Percentiles rank a stretch among this genome's conserved stretches.
phyloP scores from a whole-genome alignment of 2,888 invertebrate genomes.

The Gari tellinella region DNA sequence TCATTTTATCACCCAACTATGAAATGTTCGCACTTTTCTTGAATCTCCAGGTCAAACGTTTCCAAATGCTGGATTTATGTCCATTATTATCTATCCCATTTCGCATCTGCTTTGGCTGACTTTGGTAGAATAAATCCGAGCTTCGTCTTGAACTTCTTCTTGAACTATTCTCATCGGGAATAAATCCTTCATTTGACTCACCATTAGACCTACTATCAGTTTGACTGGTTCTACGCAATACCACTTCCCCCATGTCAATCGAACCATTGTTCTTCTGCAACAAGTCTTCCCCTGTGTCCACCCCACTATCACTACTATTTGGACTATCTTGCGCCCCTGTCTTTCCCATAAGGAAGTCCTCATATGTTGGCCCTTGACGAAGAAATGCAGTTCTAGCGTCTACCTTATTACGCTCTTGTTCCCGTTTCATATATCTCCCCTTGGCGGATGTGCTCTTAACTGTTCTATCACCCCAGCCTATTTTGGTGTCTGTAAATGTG shows the following conservation, averaged over 20 bases:
- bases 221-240: too few species aligned
- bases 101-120: constrained; percentile 64
- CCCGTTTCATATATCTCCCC: constrained; percentile 67
- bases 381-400: constrained; percentile 17
- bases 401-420: constrained; percentile 49
- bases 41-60: constrained; percentile 66
- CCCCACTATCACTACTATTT: constrained; percentile 61
- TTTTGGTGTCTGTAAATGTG: constrained; percentile 66
- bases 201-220: neutral
- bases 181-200: too few species aligned
- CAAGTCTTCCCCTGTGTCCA: constrained; percentile 40
- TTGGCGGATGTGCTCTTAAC: constrained; percentile 67
- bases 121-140: constrained; percentile 44
- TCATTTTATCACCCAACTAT: constrained; percentile 4
- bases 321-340: constrained; percentile 52
- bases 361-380: constrained; percentile 44
- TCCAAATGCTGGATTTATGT: constrained; percentile 59
- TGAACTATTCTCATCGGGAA: too few species aligned
- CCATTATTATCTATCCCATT: constrained; percentile 34
- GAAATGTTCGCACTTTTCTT: constrained; percentile 40
- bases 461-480: constrained; percentile 65
- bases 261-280: neutral
- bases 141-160: constrained; percentile 1
- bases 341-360: constrained; percentile 64
- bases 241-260: too few species aligned